Evolutionary conservation across 2,113 vertebrate species (phyloP).

Genomic region (Orycteropus afer): DNA sequence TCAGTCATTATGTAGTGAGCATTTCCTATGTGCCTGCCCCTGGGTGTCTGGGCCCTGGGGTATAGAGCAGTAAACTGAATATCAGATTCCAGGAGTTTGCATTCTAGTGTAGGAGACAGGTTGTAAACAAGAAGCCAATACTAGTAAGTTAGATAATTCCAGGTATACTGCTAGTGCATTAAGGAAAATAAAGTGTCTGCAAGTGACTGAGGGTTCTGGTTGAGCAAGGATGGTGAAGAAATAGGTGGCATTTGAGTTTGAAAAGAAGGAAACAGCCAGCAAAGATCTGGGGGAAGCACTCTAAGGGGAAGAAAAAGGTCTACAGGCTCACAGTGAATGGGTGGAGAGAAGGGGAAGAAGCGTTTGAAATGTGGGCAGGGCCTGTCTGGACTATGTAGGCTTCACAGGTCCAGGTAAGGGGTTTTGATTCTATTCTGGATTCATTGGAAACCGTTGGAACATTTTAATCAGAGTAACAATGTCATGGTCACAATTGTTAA

Average conservation of each 20-base stretch:
- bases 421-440: background rate
- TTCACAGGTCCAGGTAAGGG: background rate
- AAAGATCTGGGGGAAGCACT: background rate
- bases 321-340: background rate
- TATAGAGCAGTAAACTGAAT: background rate
- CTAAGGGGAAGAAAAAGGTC: background rate
- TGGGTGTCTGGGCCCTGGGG: background rate
- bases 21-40: background rate
- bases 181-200: background rate
- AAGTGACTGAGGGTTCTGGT: accelerated
- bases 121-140: background rate
- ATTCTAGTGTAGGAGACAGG: background rate
- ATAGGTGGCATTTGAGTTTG: background rate
- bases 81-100: background rate
- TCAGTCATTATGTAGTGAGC: background rate
- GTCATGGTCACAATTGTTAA: background rate
- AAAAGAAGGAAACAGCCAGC: background rate
- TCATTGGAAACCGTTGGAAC: background rate
- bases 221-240: background rate
- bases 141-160: background rate
- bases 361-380: background rate
- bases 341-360: background rate
- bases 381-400: accelerated
- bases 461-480: background rate
- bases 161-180: accelerated